Evolutionary conservation across 2,888 invertebrate species (phyloP).

Genomic region (Phyllotreta striolata): DNA sequence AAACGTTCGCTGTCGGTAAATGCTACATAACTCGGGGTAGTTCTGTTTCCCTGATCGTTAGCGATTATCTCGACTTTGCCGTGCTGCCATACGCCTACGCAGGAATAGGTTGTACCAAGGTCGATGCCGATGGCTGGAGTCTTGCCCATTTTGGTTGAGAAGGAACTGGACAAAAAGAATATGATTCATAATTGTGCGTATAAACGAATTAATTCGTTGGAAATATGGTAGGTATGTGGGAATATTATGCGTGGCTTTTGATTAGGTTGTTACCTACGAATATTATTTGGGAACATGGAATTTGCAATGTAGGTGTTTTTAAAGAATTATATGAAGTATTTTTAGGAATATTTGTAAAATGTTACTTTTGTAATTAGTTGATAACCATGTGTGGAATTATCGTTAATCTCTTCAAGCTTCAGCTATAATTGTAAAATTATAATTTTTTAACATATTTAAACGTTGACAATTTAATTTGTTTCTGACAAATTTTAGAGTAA

Average conservation of each 20-base stretch:
- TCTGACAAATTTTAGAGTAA: too few relatives aligned
- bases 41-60: conserved; percentile 88
- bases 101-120: conserved; percentile 88
- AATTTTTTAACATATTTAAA: too few relatives aligned
- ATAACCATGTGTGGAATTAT: too few relatives aligned
- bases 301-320: too few relatives aligned
- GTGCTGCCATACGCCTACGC: conserved; percentile 82
- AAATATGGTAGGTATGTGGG: background rate
- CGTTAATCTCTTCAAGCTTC: too few relatives aligned
- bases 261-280: background rate
- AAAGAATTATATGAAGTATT: too few relatives aligned
- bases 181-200: conserved; percentile 9
- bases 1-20: conserved; percentile 86
- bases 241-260: background rate
- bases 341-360: too few relatives aligned
- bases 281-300: background rate
- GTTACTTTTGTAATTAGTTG: too few relatives aligned
- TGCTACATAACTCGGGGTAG: conserved; percentile 87
- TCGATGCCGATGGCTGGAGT: conserved; percentile 62
- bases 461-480: too few relatives aligned
- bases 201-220: background rate
- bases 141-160: conserved; percentile 45
- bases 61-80: conserved; percentile 88
- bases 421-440: too few relatives aligned
- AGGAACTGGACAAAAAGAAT: conserved; percentile 3